Evolutionary conservation across 1,140 invertebrate genomes (phyloP), one percentile per base, ranked within the genome.

Genomic region (Zaprionus davidi): DNA sequence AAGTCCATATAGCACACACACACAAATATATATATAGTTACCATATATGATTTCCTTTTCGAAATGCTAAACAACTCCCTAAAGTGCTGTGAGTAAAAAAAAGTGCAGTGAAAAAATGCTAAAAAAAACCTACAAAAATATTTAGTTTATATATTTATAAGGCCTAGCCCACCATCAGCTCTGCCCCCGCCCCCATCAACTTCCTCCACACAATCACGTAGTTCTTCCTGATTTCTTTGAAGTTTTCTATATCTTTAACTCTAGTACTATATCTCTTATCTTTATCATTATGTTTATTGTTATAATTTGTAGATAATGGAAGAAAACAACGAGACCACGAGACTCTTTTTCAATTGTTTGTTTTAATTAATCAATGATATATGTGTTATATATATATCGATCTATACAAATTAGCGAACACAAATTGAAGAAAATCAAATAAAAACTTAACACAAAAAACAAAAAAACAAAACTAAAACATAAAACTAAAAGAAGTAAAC

Each of bases 11-110:
- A 53, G 60, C 28, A 69, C 59, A 70, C 78, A 71, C 28, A 56
- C 57, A 74, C 51, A 63, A 81, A 71, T 71, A n/a, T 57, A 64
- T 67, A 71, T 58, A n/a, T n/a, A n/a, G n/a, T n/a, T n/a, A n/a
- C n/a, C n/a, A n/a, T n/a, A 51, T 58, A 62, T 81, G 46, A 59
- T 70, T 70, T 79, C 53, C 71, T 79, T 83, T 81, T 72, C 73
- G 63, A 69, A 79, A 79, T 76, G 62, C 44, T 70, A 81, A 77
- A 71, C 74, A 71, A 90, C 86, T 82, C 80, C 76, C 76, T 76
- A 65, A 91, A 83, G 84, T 86, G 90, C 90, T 91, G 90, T 91
- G 90, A 91, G 90, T 90, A 78, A 34, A 90, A 84, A 34, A 90
- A 84, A 79, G 63, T 82, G 78, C 60, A 46, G 41, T 46, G 41